Evolutionary conservation across 2,113 vertebrate genomes (phyloP), one percentile per base, ranked within the genome.

Genomic region (Platanista minor): DNA sequence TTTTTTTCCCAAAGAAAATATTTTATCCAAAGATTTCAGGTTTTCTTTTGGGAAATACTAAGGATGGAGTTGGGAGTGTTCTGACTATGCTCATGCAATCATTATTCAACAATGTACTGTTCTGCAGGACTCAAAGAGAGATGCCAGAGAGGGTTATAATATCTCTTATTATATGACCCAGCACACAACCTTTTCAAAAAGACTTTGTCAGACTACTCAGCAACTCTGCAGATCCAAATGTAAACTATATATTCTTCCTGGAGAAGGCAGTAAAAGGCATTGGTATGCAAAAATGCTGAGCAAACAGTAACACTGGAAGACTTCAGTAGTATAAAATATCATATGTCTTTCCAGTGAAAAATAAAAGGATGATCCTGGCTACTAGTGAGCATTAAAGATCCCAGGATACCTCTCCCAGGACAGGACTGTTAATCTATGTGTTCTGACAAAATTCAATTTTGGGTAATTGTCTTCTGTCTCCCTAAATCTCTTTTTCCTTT

Each of bases 401-500:
- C 17, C 86, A 67, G 41, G 33, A 29, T 33, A 62, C 66, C 62
- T 87, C 59, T 95, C 87, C 61, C 0, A 21, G 90, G 52, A 92
- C 8, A 23, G 18, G n/a, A 82, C 69, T 61, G 29, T 91, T 95
- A 72, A 96, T 94, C 66, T 92, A 69, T 59, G 18, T 18, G 1
- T 41, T 82, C 62, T 87, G 94, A 95, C 78, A 43, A 10, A 21
- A 11, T 90, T 95, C 82, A 92, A 96, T 18, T 33, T 41, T 71
- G 61, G 66, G 61, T 81, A 83, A 96, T 93, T 96, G 86, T 81
- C 87, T 84, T 91, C 87, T 93, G 23, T 3, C 54, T 97, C 31
- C 82, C 18, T 97, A 87, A 84, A 85, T 95, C 84, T 83, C 36
- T 21, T 83, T 81, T 86, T 85, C 43, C 29, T 90, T 95, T 96